Evolutionary conservation across 2,888 invertebrate species (phyloP).

Genomic region (Lasioglossum calceatum): DNA sequence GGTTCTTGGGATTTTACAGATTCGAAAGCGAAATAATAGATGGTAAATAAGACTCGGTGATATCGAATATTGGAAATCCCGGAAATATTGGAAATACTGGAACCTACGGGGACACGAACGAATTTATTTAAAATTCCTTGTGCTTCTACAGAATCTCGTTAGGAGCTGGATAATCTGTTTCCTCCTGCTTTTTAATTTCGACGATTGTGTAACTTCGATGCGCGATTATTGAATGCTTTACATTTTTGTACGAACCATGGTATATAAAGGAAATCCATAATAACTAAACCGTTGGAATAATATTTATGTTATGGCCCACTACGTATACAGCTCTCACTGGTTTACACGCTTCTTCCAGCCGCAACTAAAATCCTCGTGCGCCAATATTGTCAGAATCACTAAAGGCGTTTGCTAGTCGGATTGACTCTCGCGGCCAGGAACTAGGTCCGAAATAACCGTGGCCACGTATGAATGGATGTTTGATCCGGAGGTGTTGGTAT

Average conservation of each 20-base stretch:
- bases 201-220: not conserved
- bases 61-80: not conserved
- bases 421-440: not conserved
- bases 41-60: not conserved
- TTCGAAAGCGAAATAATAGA: not conserved
- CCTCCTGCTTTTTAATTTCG: not conserved
- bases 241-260: not conserved
- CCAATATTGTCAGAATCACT: not conserved
- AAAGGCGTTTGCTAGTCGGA: not conserved
- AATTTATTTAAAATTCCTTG: not conserved
- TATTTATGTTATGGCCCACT: not conserved
- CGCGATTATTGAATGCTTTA: not conserved
- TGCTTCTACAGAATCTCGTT: not conserved
- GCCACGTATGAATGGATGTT: not conserved
- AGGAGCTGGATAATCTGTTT: not conserved
- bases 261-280: not conserved
- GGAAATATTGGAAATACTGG: not conserved
- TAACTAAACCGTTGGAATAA: not conserved
- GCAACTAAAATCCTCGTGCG: not conserved
- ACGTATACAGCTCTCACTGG: not conserved
- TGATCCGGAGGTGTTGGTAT: conserved; percentile 21
- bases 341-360: not conserved
- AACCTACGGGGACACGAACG: not conserved
- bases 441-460: not conserved
- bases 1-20: not conserved